Base-by-base conservation (phyloP, 2,888 invertebrate genomes). In the Diplolepis rosae region DNA sequence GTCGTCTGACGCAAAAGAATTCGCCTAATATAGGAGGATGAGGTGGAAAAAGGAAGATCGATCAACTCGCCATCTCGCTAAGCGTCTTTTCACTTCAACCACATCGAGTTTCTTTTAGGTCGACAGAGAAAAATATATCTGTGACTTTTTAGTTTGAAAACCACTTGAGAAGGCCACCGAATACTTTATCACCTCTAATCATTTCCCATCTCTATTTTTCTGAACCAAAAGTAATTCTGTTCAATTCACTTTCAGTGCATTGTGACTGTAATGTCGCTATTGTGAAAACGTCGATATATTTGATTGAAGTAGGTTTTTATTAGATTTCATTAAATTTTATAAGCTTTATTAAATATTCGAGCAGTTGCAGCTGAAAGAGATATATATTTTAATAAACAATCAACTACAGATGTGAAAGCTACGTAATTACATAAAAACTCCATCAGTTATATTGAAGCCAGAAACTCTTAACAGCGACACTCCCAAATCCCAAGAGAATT, bases 341-440 rank as follows among this genome's bases (percentile, higher is more conserved):
- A n/a, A n/a, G n/a, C n/a, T n/a, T n/a, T n/a, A n/a, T n/a, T n/a
- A n/a, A n/a, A n/a, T n/a, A n/a, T n/a, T n/a, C n/a, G n/a, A n/a
- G n/a, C n/a, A n/a, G n/a, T n/a, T n/a, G n/a, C n/a, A n/a, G n/a
- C n/a, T n/a, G n/a, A n/a, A n/a, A n/a, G n/a, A 2, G 1, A 42
- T 15, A 42, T 2, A 7, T 15, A 42, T 42, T 22, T 35, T 6
- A 22, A 56, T 18, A 32, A 30, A 32, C 18, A 69, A 13, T 45
- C 13, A 11, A 32, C 54, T 75, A 78, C 84, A 84, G 84, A 84
- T 84, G 84, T 75, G 79, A 77, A 66, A 69, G 65, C 69, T 61
- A 45, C 77, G 75, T 84, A 83, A 84, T 84, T 84, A 80, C 82
- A 84, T 84, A 82, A 80, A 82, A 84, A 79, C 78, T 80, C 79